Percentiles rank a stretch among this genome's conserved stretches.
Evolutionary conservation across 1,140 invertebrate species (phyloP).

Genomic region (Lordiphosa collinella): DNA sequence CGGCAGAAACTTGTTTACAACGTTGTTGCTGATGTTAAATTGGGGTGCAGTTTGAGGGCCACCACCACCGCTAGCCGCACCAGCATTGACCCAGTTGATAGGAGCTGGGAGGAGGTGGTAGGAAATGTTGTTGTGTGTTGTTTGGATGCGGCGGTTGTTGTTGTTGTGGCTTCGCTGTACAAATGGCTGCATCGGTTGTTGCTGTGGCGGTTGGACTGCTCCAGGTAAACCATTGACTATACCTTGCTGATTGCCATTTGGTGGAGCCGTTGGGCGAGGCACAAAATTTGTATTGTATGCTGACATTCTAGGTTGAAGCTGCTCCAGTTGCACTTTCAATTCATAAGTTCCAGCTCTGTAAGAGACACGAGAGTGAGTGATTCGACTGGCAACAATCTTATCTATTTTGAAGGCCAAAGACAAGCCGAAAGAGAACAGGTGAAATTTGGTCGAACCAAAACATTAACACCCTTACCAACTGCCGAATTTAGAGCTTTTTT

Average conservation of each 20-base stretch:
- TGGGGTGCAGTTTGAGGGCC: constrained; percentile 15
- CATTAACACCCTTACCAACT: not conserved
- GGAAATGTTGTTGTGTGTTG: constrained; percentile 29
- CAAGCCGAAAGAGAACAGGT: not conserved
- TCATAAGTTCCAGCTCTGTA: constrained; percentile 60
- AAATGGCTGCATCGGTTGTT: constrained; percentile 14
- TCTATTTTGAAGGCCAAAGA: constrained; percentile 18
- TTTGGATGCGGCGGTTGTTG: constrained; percentile 13
- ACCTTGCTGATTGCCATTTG: constrained; percentile 46
- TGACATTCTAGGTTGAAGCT: constrained; percentile 45
- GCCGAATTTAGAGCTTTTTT: not conserved
- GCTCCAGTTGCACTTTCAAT: constrained; percentile 24
- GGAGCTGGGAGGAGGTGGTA: constrained; percentile 19
- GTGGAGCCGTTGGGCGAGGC: constrained; percentile 41
- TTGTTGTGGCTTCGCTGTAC: constrained; percentile 22
- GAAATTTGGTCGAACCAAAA: not conserved
- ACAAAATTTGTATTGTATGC: constrained; percentile 64
- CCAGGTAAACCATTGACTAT: constrained; percentile 50
- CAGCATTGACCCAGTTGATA: constrained; percentile 24
- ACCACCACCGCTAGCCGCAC: not conserved
- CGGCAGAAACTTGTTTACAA: constrained; percentile 64
- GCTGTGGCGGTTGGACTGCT: constrained; percentile 15
- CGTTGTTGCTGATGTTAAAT: constrained; percentile 31
- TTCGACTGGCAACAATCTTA: constrained; percentile 22
- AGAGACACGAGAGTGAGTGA: constrained; percentile 6